Evolutionary conservation across 2,113 vertebrate species (phyloP).

Genomic region (Chaetops frenatus): DNA sequence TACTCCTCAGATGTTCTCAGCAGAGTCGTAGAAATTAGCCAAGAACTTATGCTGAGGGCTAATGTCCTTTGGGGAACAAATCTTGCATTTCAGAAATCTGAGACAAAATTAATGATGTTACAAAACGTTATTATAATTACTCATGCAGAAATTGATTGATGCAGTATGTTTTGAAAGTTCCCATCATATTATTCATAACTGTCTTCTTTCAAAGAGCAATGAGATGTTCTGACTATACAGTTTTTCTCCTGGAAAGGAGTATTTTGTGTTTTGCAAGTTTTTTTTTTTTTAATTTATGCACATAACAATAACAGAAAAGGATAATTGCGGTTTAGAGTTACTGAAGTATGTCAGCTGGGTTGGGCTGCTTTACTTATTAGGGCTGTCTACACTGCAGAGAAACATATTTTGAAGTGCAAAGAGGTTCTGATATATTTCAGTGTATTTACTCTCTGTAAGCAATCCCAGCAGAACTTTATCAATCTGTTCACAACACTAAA

Average conservation of each 20-base stretch:
- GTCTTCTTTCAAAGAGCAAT: not conserved
- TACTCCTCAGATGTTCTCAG: not conserved
- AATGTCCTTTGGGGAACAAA: not conserved
- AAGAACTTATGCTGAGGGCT: not conserved
- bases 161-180: conserved; percentile 20
- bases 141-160: not conserved
- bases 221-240: not conserved
- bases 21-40: not conserved
- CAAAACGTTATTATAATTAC: not conserved
- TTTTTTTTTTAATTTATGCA: not conserved
- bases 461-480: not conserved
- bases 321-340: not conserved
- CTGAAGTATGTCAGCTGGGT: not conserved
- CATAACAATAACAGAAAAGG: not conserved
- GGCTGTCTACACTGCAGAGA: not conserved
- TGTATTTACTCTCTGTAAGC: not conserved
- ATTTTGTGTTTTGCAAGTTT: not conserved
- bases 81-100: not conserved
- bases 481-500: not conserved
- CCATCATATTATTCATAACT: not conserved
- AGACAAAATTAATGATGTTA: conserved; percentile 13
- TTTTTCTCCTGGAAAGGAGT: not conserved
- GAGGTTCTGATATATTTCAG: not conserved
- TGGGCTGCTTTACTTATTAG: not conserved
- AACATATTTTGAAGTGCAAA: not conserved